Base-by-base conservation (phyloP, 1,140 invertebrate genomes). In the Bombus terrestris region DNA sequence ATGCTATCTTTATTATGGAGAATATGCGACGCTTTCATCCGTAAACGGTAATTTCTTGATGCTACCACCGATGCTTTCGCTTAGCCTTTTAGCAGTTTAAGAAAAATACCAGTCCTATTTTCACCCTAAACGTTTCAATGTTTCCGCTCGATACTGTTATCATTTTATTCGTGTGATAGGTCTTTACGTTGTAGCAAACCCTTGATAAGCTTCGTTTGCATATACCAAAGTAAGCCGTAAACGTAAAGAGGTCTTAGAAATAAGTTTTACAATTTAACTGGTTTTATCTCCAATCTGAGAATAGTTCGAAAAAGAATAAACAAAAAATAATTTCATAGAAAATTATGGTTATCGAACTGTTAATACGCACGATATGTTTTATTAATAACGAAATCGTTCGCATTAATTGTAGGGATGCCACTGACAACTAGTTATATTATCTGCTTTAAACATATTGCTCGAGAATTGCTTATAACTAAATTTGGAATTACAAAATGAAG, bases 41-140 rank as follows among this genome's bases (percentile, higher is more conserved):
- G 69, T n/a, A 57, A 83, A 77, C 28, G n/a, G 73, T 22, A 57
- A 69, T 83, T 83, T 78, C 68, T 83, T 37, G 74, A 83, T 83
- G 4, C 5, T 57, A 78, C 78, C 81, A 39, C 39, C n/a, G 25
- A n/a, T 25, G 37, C 47, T 28, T 28, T 43, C 47, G 47, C 39
- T 62, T 41, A 83, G 68, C 35, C 74, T 41, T 57, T 25, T 71
- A 35, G 3, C 39, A 37, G 6, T 43, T 37, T 47, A 13, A 37
- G 32, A 71, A 59, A 39, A 59, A 62, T 59, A 37, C 2, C n/a
- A 39, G 12, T 43, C 37, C 9, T 62, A 59, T 62, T 72, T 79
- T 78, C 75, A 59, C 12, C 75, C 39, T 59, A 80, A 84, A 80
- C 59, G 57, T 79, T 57, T n/a, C 47, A 71, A 6, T 18, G 25